A percentile compares a stretch with the other conserved stretches of the same genome.
phyloP scores from a whole-genome alignment of 1,140 invertebrate genomes.

The Bombus superbus region DNA sequence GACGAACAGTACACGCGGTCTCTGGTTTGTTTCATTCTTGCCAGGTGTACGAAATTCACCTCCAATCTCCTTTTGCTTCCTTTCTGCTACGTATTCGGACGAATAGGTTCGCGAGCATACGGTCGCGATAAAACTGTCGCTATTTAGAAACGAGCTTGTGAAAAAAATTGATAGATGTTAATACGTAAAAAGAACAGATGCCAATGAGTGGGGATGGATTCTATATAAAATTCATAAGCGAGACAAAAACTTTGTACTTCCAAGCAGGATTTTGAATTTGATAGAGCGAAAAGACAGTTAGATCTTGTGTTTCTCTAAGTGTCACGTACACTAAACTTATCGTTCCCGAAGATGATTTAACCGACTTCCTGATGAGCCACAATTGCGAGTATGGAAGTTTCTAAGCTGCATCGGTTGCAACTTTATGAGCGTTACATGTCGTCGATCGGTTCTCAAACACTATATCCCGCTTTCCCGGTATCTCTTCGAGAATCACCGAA shows the following conservation, averaged over 20 bases:
- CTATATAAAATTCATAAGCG: too few species aligned
- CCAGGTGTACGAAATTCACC: conserved; percentile 24
- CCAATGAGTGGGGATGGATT: neutral
- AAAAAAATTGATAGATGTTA: too few species aligned
- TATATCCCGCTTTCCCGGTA: neutral
- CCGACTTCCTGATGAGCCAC: neutral
- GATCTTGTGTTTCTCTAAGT: too few species aligned
- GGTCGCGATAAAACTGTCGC: conserved; percentile 42
- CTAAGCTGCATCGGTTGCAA: neutral
- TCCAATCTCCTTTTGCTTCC: conserved; percentile 22
- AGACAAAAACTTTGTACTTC: neutral
- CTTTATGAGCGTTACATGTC: neutral
- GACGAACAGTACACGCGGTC: conserved; percentile 21
- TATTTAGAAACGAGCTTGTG: conserved; percentile 1
- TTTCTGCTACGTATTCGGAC: conserved; percentile 34
- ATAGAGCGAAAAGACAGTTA: too few species aligned
- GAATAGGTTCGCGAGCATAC: conserved; percentile 27
- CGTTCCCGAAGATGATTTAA: too few species aligned
- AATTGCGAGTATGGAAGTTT: too few species aligned
- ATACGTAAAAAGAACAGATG: too few species aligned
- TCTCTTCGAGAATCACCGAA: neutral
- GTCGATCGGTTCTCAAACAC: neutral
- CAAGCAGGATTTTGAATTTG: neutral
- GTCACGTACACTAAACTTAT: neutral
- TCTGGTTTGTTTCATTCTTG: conserved; percentile 50